Base-by-base conservation (phyloP, 2,888 invertebrate species). In the Capitulum mitella region DNA sequence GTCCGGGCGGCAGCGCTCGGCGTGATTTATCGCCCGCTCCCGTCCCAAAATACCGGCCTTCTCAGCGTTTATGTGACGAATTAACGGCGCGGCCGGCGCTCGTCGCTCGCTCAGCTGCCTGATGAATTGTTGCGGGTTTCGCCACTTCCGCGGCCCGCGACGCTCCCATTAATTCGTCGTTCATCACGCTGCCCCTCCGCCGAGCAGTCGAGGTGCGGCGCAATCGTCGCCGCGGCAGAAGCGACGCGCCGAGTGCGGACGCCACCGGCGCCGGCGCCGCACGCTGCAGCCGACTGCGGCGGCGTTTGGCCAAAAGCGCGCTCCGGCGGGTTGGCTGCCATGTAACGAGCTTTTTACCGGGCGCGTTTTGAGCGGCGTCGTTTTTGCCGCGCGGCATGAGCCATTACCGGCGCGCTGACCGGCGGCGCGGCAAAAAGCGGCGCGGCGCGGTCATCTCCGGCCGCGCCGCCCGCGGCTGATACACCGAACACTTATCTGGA, bases 381-480 rank as follows among this genome's bases (percentile, higher is more conserved):
- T 70, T 70, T 70, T 70, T 70, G 70, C 70, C 70, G 26, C 22
- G 10, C 70, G 40, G 70, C 70, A 37, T 70, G 70, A 29, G 37
- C 70, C 40, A 70, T 70, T 70, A 70, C 70, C 70, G 37, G 37
- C 70, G 70, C 70, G 70, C 70, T 70, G 70, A 70, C 70, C 70
- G 70, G 70, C 70, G 16, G 26, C 14, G 70, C 70, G 70, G 70
- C 70, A 70, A 70, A 70, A 70, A 70, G 37, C 16, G 70, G 37
- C 37, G 37, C 26, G 40, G 37, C 37, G 70, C 37, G 70, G 70
- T 29, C 70, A 40, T 70, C 40, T 29, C 70, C 26, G 70, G 37
- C 22, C 26, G 40, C 37, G 40, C 26, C 40, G 70, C 70, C 70
- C 34, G 37, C 70, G 70, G 70, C 70, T 70, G 70, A 70, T 37